Evolutionary conservation across 2,113 vertebrate species (phyloP).

Genomic region (Noctilio leporinus): DNA sequence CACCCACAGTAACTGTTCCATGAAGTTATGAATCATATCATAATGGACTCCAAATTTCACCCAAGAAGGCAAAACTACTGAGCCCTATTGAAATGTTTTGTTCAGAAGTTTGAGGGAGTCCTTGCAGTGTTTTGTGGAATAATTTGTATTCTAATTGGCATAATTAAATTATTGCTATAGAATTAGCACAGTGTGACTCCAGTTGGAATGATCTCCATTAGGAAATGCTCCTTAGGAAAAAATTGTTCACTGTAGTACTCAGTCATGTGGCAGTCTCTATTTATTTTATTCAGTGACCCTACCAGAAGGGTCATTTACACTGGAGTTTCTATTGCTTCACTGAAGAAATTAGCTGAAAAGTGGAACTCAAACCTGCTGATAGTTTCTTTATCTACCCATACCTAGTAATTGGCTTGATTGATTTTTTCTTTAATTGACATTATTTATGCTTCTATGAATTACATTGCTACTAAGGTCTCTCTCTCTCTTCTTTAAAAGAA

Average conservation of each 20-base stretch:
- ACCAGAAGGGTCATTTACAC: neutral
- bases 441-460: slow-evolving; percentile 31
- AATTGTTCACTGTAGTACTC: neutral
- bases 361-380: slow-evolving; percentile 25
- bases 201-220: neutral
- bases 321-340: slow-evolving; percentile 34
- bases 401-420: slow-evolving; percentile 41
- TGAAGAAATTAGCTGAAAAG: slow-evolving; percentile 39
- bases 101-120: slow-evolving; percentile 39
- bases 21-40: slow-evolving; percentile 59
- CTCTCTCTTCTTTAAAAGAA: neutral
- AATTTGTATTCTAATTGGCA: slow-evolving; percentile 33
- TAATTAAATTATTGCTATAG: slow-evolving; percentile 51
- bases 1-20: slow-evolving; percentile 52
- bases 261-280: neutral
- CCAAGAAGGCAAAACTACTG: slow-evolving; percentile 32
- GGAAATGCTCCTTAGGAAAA: slow-evolving; percentile 17
- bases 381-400: slow-evolving; percentile 45
- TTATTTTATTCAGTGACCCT: slow-evolving; percentile 23
- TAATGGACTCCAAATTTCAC: slow-evolving; percentile 41
- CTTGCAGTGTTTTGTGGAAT: neutral
- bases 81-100: slow-evolving; percentile 44
- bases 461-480: neutral
- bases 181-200: neutral
- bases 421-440: slow-evolving; percentile 41